Base-by-base conservation (phyloP, 64 coral and sea anemone genomes). In the Orbicella faveolata region DNA sequence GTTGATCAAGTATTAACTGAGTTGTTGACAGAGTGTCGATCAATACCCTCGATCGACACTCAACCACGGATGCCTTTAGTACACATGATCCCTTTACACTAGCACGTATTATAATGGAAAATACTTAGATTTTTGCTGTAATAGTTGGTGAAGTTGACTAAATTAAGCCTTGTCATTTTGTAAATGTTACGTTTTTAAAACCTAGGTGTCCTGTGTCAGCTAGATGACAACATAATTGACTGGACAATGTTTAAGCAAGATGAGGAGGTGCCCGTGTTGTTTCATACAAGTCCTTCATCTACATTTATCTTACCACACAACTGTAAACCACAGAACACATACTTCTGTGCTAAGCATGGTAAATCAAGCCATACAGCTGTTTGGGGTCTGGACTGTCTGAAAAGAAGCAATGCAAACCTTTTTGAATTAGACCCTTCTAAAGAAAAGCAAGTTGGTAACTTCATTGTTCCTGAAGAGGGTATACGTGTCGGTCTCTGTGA, bases 351-450 rank as follows among this genome's bases (percentile, higher is more conserved):
- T 3, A 94, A 89, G 34, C 96, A 98, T 57, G 87, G 93, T 19
- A 98, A 98, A 66, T 98, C 96, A 69, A 92, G 88, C 35, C 93
- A 98, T 74, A 89, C 74, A 66, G 96, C 80, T 64, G 63, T 98
- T 15, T 98, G 96, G 96, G 52, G 90, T 61, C 79, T 89, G 33
- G 75, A 79, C 1, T 74, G 57, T 37, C 21, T 98, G 6, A 84
- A 86, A 73, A 79, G 93, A 52, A 98, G 96, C 64, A 98, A 95
- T 88, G 84, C 52, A 74, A 98, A 98, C 79, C 95, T 98, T 68
- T 57, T 88, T 90, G 96, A 98, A 89, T 69, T 95, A 10, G 88
- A 90, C 83, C 87, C 82, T 85, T 53, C 84, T 52, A 96, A 93
- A 96, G 36, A 83, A 83, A 34, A 51, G 36, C 48, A 63, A 75